Evolutionary conservation across 2,797 vertebrate genomes (phyloP).

Genomic region (Petrocephalus schoutedeni): DNA sequence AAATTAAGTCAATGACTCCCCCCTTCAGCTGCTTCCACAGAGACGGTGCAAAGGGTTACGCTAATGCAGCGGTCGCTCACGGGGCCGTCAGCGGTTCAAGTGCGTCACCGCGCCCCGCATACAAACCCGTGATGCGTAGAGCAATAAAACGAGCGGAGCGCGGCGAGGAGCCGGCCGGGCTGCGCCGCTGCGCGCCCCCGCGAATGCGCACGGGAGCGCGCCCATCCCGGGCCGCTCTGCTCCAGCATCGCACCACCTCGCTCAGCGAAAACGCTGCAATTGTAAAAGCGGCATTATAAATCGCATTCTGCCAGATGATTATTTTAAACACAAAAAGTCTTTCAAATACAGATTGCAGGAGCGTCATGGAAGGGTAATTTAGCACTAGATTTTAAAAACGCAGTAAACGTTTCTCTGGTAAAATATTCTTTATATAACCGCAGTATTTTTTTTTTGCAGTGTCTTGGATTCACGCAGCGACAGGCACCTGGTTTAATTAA

Average conservation of each 20-base stretch:
- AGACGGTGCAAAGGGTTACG: background rate
- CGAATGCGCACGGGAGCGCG: background rate
- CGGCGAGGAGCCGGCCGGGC: background rate
- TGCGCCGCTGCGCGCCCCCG: background rate
- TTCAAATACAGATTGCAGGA: background rate
- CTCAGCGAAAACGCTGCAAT: background rate
- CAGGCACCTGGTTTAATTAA: background rate
- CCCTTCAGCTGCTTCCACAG: background rate
- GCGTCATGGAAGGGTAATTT: background rate
- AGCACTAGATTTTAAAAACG: background rate
- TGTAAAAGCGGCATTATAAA: background rate
- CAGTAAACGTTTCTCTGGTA: background rate
- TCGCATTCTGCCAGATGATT: background rate
- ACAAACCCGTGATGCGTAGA: background rate
- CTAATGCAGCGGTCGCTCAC: background rate
- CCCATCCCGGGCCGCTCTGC: background rate
- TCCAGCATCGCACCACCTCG: background rate
- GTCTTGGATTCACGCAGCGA: background rate
- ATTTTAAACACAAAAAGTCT: background rate
- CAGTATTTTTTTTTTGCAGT: background rate
- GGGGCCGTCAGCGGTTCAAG: background rate
- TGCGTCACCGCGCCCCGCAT: background rate
- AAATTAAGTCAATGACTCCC: constrained; percentile 14
- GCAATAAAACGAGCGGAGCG: background rate
- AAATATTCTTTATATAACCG: background rate